Base-by-base conservation (phyloP, 2,888 invertebrate genomes). In the Epirrhoe tristata region DNA sequence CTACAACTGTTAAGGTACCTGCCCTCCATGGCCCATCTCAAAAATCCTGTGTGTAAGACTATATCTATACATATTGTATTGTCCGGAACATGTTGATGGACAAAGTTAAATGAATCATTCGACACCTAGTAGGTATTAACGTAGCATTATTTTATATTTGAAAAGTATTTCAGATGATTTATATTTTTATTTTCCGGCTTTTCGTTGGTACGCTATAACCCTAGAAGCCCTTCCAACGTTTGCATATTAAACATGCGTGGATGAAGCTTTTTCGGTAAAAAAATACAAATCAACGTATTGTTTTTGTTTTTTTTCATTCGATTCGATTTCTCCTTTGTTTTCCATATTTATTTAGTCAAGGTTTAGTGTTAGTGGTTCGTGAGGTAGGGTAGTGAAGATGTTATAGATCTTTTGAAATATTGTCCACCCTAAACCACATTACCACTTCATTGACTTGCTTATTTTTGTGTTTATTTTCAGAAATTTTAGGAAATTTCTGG, bases 211-310 rank as follows among this genome's bases (percentile, higher is more conserved):
- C 34, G n/a, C 31, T 56, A 17, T 31, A 57, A 46, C 52, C 16
- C 53, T 57, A 39, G 7, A 12, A 8, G 31, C 55, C 52, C 57
- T 61, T 32, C 64, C 59, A 55, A 63, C 64, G 62, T 72, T 70
- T 74, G 69, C 67, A 74, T 74, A 70, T 68, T 71, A 68, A 71
- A 68, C 65, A 57, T 31, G 58, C 39, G 64, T 61, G 68, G 59
- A 64, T 72, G 66, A 66, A 70, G 54, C 66, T 68, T 62, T 70
- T 66, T 64, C 50, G 53, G 50, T 57, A 66, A 70, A 70, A 43
- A 67, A 69, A 71, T 66, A 74, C 67, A 65, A 71, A 72, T 70
- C 66, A 72, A 63, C 52, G 43, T 58, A 62, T 62, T 68, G 62
- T 68, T 71, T 71, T 46, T 62, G 59, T 59, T 63, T 64, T 63